Evolutionary conservation across 2,888 invertebrate species (phyloP), one percentile per base, ranked within the genome.

Genomic region (Agrotis exclamationis): DNA sequence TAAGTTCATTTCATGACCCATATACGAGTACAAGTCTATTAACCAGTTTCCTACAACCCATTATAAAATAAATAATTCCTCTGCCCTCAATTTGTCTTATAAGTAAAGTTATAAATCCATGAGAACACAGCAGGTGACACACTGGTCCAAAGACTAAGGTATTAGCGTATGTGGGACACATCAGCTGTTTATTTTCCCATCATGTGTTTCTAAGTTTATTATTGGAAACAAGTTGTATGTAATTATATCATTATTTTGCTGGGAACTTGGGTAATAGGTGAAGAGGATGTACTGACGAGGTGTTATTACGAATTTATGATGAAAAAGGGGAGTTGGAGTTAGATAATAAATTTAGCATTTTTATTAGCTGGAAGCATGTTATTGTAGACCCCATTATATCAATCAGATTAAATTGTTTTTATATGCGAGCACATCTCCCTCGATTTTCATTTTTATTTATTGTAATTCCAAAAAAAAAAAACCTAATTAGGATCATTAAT

Each of bases 181-280:
- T 63, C 81, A 78, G 74, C 59, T 81, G 81, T 70, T 54, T 24
- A n/a, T 47, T 73, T 69, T 81, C 81, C 66, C 80, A 80, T 62
- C 59, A 24, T 50, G 39, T 47, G 45, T 62, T 44, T 76, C 53
- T n/a, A 18, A 54, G 56, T 62, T 60, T 63, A 65, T 57, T 79
- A 79, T 79, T 67, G 67, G 64, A 75, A 79, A 79, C 47, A 59
- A 18, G 39, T 54, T 58, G 24, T 6, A 22, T 11, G 18, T 51
- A 64, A 78, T 77, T 68, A 63, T 73, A 20, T 64, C 9, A 73
- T 60, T 53, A 73, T 45, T 58, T 18, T 63, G 65, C 24, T 64
- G 60, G 58, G 58, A 76, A 76, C 65, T 65, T 59, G 22, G 56
- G 24, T 45, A 20, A 48, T 51, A 28, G 39, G 54, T 48, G 5